These are phyloP conservation scores for Mobula birostris DNA, from an alignment of 2,113 vertebrate species.

Conservation along the genomic window DNA sequence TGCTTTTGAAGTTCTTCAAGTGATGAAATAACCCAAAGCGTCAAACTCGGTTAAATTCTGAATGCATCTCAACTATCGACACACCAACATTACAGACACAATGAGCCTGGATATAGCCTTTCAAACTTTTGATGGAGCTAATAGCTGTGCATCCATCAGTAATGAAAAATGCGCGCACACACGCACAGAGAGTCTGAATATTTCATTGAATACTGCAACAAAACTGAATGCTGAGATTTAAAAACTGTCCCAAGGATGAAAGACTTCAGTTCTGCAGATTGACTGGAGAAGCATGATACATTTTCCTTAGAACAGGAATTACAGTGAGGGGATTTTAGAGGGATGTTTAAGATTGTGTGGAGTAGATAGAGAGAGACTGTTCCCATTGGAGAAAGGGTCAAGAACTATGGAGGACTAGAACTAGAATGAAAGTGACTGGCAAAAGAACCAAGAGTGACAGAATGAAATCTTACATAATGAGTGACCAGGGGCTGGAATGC, in stretches of 20 bases:
- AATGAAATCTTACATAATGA: background rate
- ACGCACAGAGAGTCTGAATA: background rate
- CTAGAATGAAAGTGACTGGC: background rate
- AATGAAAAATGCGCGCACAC: background rate
- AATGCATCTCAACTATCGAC: background rate
- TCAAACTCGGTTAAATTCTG: background rate
- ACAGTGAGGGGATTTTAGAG: too few species aligned
- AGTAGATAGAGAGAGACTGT: too few species aligned
- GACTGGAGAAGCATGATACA: too few species aligned
- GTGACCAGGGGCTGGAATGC: too few species aligned
- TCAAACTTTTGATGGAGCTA: background rate
- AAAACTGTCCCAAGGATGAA: too few species aligned
- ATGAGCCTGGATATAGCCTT: background rate
- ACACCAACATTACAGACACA: too few species aligned
- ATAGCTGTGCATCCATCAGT: background rate
- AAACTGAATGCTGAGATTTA: background rate
- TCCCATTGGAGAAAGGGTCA: too few species aligned
- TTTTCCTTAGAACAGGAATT: too few species aligned
- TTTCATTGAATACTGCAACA: background rate
- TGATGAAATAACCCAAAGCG: background rate
- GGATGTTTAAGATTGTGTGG: too few species aligned
- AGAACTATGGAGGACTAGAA: background rate
- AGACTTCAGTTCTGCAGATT: too few species aligned
- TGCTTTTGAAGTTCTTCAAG: background rate
- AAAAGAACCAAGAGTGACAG: background rate